Base-by-base conservation (phyloP, 2,113 vertebrate genomes). In the Hystrix cristata region DNA sequence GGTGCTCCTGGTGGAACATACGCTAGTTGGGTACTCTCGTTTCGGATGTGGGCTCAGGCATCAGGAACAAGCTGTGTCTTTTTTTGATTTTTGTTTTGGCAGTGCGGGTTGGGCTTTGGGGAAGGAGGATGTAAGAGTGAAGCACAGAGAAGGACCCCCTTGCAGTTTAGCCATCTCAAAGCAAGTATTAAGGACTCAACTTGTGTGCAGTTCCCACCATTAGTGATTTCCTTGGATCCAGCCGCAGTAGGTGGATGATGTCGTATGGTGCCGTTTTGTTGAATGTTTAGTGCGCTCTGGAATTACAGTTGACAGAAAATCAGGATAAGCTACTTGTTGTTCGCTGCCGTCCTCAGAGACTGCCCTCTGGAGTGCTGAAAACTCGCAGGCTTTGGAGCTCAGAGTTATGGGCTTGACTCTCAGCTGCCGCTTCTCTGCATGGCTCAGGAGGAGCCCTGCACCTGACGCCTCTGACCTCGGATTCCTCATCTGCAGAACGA, bases 131-230 rank as follows among this genome's bases (percentile, higher is more conserved):
- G 95, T 69, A 16, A 94, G 91, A 98, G 90, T 96, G 88, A 95
- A 97, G 87, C 80, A 97, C 80, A 97, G 95, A 98, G 98, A 92
- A 96, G 71, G 90, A 97, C 95, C 93, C 95, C 86, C 92, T 97
- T 97, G 97, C 94, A 96, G 97, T 91, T 97, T 97, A 98, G 98
- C 94, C 96, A 98, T 91, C 98, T 97, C 91, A 98, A 98, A 98
- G 96, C 93, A 87, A 97, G 97, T 97, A 96, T 98, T 95, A 94
- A 92, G 90, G 97, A 96, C 96, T 92, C 96, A 97, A 98, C 96
- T 92, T 95, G 81, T 94, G 97, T 96, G 91, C 43, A 65, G 81
- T 97, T 98, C 95, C 96, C 94, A 7, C 60, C 81, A 60, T 38
- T 25, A 87, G 88, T 25, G 25, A 3, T 11, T 87, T 69, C 19